Conservation (phyloP, 2,888 invertebrate genomes). For the Cheilosia vernalis region DNA sequence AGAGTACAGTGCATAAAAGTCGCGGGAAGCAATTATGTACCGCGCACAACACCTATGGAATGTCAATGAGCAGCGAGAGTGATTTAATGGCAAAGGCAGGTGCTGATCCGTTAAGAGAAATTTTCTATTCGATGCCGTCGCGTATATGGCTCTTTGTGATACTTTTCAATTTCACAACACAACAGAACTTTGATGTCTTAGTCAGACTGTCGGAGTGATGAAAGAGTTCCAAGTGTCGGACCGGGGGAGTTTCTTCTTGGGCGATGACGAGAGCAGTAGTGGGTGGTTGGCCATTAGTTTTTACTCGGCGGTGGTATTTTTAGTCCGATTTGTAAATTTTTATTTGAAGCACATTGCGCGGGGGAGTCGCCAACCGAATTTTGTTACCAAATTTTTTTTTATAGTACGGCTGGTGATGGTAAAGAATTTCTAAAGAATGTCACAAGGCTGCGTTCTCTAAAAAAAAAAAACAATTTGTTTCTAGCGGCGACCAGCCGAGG, state of each 20-base stretch:
- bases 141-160: background rate
- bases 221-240: background rate
- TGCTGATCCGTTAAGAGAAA: slow-evolving; percentile 5
- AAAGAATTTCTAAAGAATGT: too few relatives aligned
- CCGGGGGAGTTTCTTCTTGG: background rate
- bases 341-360: too few relatives aligned
- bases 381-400: too few relatives aligned
- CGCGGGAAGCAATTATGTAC: slow-evolving; percentile 31
- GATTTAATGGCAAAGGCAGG: slow-evolving; percentile 33
- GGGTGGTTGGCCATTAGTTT: background rate
- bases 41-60: slow-evolving; percentile 20
- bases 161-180: slow-evolving; percentile 10
- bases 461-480: too few relatives aligned
- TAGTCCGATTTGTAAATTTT: too few relatives aligned
- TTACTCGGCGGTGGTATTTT: too few relatives aligned
- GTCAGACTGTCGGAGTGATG: background rate
- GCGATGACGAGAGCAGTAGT: background rate
- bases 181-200: slow-evolving; percentile 11
- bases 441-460: too few relatives aligned
- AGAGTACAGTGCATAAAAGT: slow-evolving; percentile 13
- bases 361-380: too few relatives aligned
- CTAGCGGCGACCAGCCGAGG: too few relatives aligned
- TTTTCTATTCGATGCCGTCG: slow-evolving; percentile 10
- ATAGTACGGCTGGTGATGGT: too few relatives aligned
- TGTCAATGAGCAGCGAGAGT: slow-evolving; percentile 27